Evolutionary conservation across 2,888 invertebrate genomes (phyloP), one percentile per base, ranked within the genome.

Genomic region (Epirrhoe tristata): DNA sequence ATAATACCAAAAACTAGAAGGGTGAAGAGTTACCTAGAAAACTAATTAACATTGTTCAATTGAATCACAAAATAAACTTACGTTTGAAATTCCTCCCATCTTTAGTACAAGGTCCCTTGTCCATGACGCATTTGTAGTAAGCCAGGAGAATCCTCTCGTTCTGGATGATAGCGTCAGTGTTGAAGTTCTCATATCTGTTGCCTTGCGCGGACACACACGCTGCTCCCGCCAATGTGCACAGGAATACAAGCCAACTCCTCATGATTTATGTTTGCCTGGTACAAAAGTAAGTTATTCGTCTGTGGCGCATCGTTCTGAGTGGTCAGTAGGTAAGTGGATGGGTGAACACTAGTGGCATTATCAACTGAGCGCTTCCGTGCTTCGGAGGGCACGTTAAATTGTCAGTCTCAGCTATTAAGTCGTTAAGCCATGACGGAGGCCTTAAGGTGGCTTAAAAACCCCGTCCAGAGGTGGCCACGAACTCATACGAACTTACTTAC

Each of bases 101-200:
- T 63, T 91, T 92, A 6, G 91, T 93, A 67, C 93, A 93, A 0
- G 93, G 93, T 39, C 93, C 93, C 52, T 90, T 93, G 62, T 93
- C 93, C 93, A 93, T 93, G 55, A 93, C 91, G 64, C 93, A 93
- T 68, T 91, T 93, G 82, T 92, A 93, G 70, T 93, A 93, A 0
- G 91, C 92, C 0, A 93, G 83, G 0, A 93, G 81, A n/a, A 93
- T 89, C 61, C 93, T 83, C 50, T 93, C 93, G 65, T 93, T 93
- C 69, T 89, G 89, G 39, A 93, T 87, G 66, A 93, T 88, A 39
- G 90, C 88, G 66, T 93, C 92, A 0, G 91, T 83, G 65, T 93
- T 93, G 79, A 91, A 91, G 81, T 92, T 93, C 66, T 93, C 92
- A 53, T 92, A 92, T 56, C 88, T 83, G 68, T 87, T 83, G 55